Conservation (phyloP, 2,797 vertebrate species). For the Xenopus petersii region DNA sequence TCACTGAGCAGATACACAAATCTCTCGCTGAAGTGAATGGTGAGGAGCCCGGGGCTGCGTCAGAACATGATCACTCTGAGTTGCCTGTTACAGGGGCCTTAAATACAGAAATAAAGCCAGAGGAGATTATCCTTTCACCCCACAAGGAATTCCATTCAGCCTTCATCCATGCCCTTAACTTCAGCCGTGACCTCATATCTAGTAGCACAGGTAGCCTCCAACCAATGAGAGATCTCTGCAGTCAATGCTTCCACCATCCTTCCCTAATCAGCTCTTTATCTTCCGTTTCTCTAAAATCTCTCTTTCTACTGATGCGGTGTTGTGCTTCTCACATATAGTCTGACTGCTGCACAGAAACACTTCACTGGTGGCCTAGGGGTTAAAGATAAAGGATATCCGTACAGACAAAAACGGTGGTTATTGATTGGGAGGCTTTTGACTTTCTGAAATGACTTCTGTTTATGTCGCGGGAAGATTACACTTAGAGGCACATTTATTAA, state of each 20-base stretch:
- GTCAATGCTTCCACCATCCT: constrained; percentile 22
- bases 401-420: too few species aligned
- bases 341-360: too few species aligned
- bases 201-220: constrained; percentile 71
- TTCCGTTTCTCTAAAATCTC: background rate
- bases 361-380: too few species aligned
- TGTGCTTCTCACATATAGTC: background rate
- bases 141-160: constrained; percentile 79
- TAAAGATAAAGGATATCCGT: too few species aligned
- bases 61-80: background rate
- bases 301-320: background rate
- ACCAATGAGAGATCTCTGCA: constrained; percentile 22
- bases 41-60: background rate
- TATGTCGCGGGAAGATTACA: too few species aligned
- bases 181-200: constrained; percentile 60
- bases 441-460: too few species aligned
- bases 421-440: too few species aligned
- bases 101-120: constrained; percentile 44
- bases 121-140: constrained; percentile 61
- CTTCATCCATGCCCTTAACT: constrained; percentile 73
- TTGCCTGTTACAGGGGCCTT: constrained; percentile 54
- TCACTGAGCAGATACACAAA: constrained; percentile 45
- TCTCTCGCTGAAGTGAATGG: constrained; percentile 33
- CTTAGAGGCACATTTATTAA: too few species aligned
- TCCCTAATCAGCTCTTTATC: background rate